phyloP scores from a whole-genome alignment of 2,888 invertebrate species.

The Philhelius pedissequus region DNA sequence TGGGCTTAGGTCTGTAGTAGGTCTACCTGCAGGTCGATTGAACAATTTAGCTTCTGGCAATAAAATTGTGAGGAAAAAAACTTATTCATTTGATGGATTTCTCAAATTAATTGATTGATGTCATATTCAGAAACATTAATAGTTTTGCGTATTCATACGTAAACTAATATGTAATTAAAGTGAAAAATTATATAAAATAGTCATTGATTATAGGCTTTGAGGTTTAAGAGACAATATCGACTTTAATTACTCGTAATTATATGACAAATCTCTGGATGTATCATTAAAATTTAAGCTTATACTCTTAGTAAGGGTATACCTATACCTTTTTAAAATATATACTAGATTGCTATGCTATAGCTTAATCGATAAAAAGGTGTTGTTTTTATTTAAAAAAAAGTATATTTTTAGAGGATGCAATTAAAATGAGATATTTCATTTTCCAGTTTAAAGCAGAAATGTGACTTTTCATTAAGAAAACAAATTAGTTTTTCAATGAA shows the following conservation, averaged over 20 bases:
- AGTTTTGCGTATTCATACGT: constrained; percentile 34
- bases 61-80: neutral
- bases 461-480: constrained; percentile 10
- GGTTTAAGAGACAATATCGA: constrained; percentile 18
- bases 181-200: constrained; percentile 61
- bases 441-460: constrained; percentile 18
- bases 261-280: neutral
- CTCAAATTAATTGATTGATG: constrained; percentile 56
- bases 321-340: neutral
- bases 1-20: neutral
- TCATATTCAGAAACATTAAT: constrained; percentile 59
- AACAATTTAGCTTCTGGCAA: constrained; percentile 21
- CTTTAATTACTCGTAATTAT: neutral
- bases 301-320: neutral
- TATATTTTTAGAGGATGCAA: constrained; percentile 24
- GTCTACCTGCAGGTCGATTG: constrained; percentile 10
- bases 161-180: constrained; percentile 52
- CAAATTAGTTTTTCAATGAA: neutral
- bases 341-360: neutral
- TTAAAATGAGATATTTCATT: constrained; percentile 33
- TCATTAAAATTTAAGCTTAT: neutral
- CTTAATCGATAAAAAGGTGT: neutral
- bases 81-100: neutral
- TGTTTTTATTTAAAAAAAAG: constrained; percentile 10
- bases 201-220: constrained; percentile 37